These are phyloP conservation scores for Nemotelus nigrinus DNA, from an alignment of 2,888 invertebrate genomes.

Conservation along the genomic window DNA sequence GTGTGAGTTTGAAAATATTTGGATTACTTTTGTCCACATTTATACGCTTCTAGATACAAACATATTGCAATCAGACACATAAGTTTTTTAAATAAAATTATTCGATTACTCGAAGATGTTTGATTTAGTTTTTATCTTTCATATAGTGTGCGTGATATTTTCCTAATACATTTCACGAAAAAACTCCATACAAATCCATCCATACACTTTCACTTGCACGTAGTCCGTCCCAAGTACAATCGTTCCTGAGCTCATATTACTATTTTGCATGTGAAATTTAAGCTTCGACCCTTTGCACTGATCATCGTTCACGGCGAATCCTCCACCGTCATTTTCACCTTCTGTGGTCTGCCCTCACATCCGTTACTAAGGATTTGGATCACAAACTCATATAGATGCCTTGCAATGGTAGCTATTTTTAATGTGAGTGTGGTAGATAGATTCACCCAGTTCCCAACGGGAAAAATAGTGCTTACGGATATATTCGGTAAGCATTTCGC, in stretches of 20 bases:
- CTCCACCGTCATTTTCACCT: background rate
- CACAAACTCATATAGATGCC: constrained; percentile 9
- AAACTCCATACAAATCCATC: background rate
- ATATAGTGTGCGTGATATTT: too few species aligned
- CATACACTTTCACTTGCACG: background rate
- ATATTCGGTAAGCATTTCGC: too few species aligned
- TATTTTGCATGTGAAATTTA: constrained; percentile 14
- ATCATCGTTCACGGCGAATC: background rate
- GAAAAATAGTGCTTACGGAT: too few species aligned
- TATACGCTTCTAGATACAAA: too few species aligned
- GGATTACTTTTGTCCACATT: too few species aligned
- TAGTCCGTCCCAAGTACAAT: constrained; percentile 4
- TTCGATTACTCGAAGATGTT: too few species aligned
- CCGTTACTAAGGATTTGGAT: constrained; percentile 8
- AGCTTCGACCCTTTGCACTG: background rate
- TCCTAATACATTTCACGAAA: too few species aligned
- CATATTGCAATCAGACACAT: too few species aligned
- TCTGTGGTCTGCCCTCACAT: background rate
- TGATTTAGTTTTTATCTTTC: too few species aligned
- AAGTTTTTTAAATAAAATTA: too few species aligned
- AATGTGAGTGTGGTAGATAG: constrained; percentile 14
- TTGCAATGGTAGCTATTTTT: background rate
- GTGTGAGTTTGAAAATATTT: too few species aligned
- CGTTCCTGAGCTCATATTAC: background rate
- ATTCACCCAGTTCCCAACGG: too few species aligned